Evolutionary conservation across 2,888 invertebrate genomes (phyloP).

Genomic region (Beris morrisii): DNA sequence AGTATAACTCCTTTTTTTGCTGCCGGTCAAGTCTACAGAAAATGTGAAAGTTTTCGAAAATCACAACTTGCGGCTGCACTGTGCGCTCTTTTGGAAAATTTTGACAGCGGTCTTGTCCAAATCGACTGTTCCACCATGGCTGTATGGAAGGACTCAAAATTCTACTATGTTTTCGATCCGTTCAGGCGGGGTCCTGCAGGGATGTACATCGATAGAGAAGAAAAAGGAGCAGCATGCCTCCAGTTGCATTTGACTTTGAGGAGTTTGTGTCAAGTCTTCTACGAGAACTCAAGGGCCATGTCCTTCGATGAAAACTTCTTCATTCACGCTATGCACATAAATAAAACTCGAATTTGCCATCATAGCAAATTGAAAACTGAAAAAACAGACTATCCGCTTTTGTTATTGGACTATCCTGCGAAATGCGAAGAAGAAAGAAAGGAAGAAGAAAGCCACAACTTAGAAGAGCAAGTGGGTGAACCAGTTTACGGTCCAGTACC

Average conservation of each 20-base stretch:
- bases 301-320: constrained; percentile 51
- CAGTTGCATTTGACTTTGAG: constrained; percentile 64
- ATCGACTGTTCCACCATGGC: constrained; percentile 63
- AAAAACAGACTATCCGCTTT: constrained; percentile 4
- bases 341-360: neutral
- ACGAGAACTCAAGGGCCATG: constrained; percentile 55
- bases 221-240: constrained; percentile 60
- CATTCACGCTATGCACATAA: constrained; percentile 63
- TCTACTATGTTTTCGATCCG: constrained; percentile 68
- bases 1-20: constrained; percentile 46
- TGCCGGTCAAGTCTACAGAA: constrained; percentile 48
- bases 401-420: constrained; percentile 19
- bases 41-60: constrained; percentile 44
- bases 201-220: constrained; percentile 52
- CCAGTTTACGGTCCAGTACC: neutral
- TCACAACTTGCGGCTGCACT: constrained; percentile 48
- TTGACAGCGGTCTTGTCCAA: constrained; percentile 56
- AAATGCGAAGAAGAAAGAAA: constrained; percentile 13
- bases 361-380: constrained; percentile 31
- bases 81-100: constrained; percentile 46
- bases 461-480: neutral
- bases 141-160: constrained; percentile 66
- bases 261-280: constrained; percentile 61
- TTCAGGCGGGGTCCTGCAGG: constrained; percentile 65
- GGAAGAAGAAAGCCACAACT: neutral